Evolutionary conservation across 2,113 vertebrate species (phyloP).

Genomic region (Alces alces): DNA sequence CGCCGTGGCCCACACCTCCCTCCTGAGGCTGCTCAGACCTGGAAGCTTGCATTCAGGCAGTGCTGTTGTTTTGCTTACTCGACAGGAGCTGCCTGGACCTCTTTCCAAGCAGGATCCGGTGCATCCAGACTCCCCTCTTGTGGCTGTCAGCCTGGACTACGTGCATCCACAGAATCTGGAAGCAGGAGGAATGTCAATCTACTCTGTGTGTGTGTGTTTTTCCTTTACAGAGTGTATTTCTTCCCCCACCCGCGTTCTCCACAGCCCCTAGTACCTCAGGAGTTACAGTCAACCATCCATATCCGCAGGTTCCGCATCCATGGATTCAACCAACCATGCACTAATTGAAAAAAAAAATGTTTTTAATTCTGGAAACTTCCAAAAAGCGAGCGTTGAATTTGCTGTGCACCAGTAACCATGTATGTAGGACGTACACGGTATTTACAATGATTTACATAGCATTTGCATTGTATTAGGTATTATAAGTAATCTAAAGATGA

Average conservation of each 20-base stretch:
- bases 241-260: accelerated
- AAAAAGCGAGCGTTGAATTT: background rate
- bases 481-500: background rate
- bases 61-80: background rate
- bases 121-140: background rate
- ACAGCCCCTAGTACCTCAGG: background rate
- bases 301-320: background rate
- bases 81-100: background rate
- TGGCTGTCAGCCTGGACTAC: accelerated
- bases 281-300: background rate
- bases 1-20: background rate
- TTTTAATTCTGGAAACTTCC: background rate
- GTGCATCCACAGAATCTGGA: background rate
- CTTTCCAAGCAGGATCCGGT: background rate
- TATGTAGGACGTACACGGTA: background rate
- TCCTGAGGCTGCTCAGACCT: background rate
- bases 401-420: background rate
- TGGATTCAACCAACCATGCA: background rate
- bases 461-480: background rate
- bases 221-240: background rate
- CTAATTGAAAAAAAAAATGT: background rate
- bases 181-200: background rate
- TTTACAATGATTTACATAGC: background rate
- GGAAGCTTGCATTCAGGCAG: accelerated
- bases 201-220: background rate